Evolutionary conservation across 23 tunicate species (phyloP).

Genomic region (Halocynthia aurantium): DNA sequence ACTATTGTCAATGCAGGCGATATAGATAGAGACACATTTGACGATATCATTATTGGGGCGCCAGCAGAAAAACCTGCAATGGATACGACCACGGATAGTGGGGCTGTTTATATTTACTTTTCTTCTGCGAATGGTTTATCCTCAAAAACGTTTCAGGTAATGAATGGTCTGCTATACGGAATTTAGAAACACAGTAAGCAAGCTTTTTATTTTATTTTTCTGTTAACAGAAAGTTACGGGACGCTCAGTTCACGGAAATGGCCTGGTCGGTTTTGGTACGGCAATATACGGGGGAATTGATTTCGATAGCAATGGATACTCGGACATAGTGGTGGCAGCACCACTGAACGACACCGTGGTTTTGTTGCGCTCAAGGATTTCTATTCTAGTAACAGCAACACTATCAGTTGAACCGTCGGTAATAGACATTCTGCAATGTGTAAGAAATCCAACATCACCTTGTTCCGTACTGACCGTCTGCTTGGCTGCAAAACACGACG

Average conservation of each 20-base stretch:
- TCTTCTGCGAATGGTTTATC: slow-evolving; percentile 11
- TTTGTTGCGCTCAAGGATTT: slow-evolving; percentile 7
- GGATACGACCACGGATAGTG: slow-evolving; percentile 1
- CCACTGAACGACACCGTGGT: slow-evolving; percentile 16
- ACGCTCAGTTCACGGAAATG: not conserved
- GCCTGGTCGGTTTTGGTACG: slow-evolving; percentile 1
- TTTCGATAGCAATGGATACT: slow-evolving; percentile 19
- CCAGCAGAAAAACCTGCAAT: slow-evolving; percentile 15
- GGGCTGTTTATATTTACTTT: slow-evolving; percentile 33
- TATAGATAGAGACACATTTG: slow-evolving; percentile 23
- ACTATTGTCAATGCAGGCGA: slow-evolving; percentile 29
- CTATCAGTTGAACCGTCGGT: not conserved
- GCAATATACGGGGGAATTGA: slow-evolving; percentile 8
- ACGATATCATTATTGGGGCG: slow-evolving; percentile 34
- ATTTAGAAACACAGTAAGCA: not conserved
- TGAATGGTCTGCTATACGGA: not conserved
- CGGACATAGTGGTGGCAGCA: slow-evolving; percentile 8
- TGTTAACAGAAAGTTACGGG: not conserved
- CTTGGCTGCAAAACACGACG: slow-evolving; percentile 1
- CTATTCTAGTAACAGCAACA: not conserved
- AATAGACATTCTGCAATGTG: slow-evolving; percentile 8
- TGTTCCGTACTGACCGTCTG: slow-evolving; percentile 7
- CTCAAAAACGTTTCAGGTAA: not conserved
- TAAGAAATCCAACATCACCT: not conserved
- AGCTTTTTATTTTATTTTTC: not conserved